Percentiles rank a stretch among this genome's conserved stretches.
phyloP scores from a whole-genome alignment of 2,888 invertebrate genomes.

The Drosophila rubida region DNA sequence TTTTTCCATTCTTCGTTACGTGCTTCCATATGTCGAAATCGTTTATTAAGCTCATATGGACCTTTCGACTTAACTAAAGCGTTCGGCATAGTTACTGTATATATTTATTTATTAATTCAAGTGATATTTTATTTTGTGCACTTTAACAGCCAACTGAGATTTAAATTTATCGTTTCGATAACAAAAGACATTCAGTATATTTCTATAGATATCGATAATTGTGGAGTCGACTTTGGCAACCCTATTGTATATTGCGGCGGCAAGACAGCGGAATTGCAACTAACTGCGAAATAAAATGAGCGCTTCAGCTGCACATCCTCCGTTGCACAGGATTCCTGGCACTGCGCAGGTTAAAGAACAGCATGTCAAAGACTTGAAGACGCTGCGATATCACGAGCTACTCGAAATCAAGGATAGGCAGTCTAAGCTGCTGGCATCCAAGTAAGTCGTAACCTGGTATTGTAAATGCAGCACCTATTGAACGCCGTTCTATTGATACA shows the following conservation, averaged over 20 bases:
- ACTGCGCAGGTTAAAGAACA: constrained; percentile 72
- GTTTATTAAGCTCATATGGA: constrained; percentile 30
- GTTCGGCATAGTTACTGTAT: constrained; percentile 44
- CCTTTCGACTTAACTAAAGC: constrained; percentile 39
- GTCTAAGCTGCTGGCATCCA: constrained; percentile 78
- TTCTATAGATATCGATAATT: not conserved
- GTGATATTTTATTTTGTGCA: not conserved
- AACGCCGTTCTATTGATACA: not conserved
- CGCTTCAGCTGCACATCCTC: constrained; percentile 40
- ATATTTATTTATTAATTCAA: not conserved
- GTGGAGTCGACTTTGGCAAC: not conserved
- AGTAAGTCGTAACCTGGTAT: constrained; percentile 65
- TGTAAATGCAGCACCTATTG: not conserved
- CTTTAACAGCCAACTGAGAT: not conserved
- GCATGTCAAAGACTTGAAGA: constrained; percentile 74
- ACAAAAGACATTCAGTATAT: not conserved
- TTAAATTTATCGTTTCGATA: not conserved
- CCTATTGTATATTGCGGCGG: constrained; percentile 1
- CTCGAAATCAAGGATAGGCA: constrained; percentile 82
- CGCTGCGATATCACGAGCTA: constrained; percentile 73
- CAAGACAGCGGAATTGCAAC: constrained; percentile 8
- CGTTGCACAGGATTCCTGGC: constrained; percentile 72
- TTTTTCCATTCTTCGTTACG: not conserved
- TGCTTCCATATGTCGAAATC: constrained; percentile 30
- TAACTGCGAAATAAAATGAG: constrained; percentile 23